Base-by-base conservation (phyloP, 2,113 vertebrate species). In the Coreoperca whiteheadi region DNA sequence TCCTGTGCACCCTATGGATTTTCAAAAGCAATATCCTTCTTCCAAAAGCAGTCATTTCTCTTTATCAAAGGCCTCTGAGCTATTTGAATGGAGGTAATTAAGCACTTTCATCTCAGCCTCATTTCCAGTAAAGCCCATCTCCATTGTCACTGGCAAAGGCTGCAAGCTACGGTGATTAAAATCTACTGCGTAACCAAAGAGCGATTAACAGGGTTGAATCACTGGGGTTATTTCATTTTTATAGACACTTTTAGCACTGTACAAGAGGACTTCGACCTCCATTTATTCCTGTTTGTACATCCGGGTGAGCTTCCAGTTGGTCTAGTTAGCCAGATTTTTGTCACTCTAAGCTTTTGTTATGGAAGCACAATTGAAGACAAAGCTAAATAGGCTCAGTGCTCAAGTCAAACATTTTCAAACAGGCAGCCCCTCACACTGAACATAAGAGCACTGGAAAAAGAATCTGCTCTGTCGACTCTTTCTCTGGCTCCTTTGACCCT, bases 21-120 rank as follows among this genome's bases (percentile, higher is more conserved):
- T 90, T 90, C 78, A 93, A 88, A 91, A 90, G 91, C 89, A 94
- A 92, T 92, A 91, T 90, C 87, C 89, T 88, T 79, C 82, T 87
- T 68, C 85, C 82, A 89, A 89, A 91, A 76, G 79, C 84, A 88
- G 83, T 61, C 41, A 90, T 93, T 88, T 88, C 83, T 91, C 84
- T 88, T 79, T 74, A 90, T 90, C 88, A 91, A 88, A 93, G 79
- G 79, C 86, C 93, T 87, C 53, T 43, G 75, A 91, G 89, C 87
- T 87, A 82, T 91, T 91, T 85, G 68, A 91, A 92, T 87, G 77
- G 87, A 85, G 81, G 85, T 93, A 93, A 93, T 93, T 92, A 92
- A 92, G 68, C 88, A 93, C 90, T 88, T 93, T 88, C 90, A 93
- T 89, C 88, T 86, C 81, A 86, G 82, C 74, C 88, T 90, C 80